A percentile compares a stretch with the other conserved stretches of the same genome.
Evolutionary conservation across 2,797 vertebrate species (phyloP).

Genomic region (Tinamus major): DNA sequence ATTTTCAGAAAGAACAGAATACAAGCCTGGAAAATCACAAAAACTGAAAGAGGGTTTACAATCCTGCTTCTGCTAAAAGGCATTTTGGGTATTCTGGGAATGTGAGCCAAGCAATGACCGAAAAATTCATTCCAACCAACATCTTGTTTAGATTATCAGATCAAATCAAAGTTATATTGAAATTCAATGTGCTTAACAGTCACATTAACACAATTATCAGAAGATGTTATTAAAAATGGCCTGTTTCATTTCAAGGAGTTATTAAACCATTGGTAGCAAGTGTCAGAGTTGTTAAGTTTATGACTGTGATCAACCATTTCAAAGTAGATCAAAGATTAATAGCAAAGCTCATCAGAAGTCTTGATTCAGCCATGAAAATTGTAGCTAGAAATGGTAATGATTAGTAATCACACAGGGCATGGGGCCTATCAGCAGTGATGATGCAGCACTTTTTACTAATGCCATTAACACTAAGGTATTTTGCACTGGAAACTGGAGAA

Average conservation of each 20-base stretch:
- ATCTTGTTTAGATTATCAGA: constrained; percentile 20
- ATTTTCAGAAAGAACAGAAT: constrained; percentile 47
- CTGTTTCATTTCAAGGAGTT: constrained; percentile 2
- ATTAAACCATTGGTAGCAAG: constrained; percentile 37
- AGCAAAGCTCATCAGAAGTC: constrained; percentile 34
- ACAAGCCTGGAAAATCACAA: not conserved
- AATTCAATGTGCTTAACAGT: constrained; percentile 28
- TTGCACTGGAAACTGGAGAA: not conserved
- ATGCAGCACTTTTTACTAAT: not conserved
- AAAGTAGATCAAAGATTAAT: constrained; percentile 50
- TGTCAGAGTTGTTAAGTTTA: constrained; percentile 45
- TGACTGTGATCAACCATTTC: constrained; percentile 45
- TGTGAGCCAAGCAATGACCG: not conserved
- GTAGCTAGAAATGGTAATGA: not conserved
- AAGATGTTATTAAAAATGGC: constrained; percentile 22
- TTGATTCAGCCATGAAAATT: constrained; percentile 29
- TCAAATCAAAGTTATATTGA: constrained; percentile 36
- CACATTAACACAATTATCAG: constrained; percentile 12
- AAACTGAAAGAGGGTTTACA: not conserved
- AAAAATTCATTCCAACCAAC: not conserved
- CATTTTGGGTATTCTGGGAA: not conserved
- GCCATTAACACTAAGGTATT: rapidly evolving
- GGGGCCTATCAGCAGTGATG: not conserved
- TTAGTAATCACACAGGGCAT: not conserved
- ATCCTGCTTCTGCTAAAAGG: not conserved